phyloP scores from a whole-genome alignment of 2,113 vertebrate species.

The Mola mola region DNA sequence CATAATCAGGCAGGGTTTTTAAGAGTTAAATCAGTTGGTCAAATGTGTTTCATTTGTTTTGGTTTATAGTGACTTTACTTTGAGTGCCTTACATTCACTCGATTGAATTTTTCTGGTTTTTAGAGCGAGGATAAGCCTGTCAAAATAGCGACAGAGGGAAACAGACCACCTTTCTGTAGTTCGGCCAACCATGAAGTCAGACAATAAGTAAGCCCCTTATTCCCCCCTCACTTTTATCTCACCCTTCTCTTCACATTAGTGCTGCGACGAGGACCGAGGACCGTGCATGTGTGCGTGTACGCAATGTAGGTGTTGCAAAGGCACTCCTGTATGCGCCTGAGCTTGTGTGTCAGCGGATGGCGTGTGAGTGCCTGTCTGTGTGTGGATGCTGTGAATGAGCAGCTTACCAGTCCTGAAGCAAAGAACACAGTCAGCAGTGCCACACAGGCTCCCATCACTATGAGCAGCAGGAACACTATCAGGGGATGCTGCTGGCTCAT shows the following conservation, averaged over 20 bases:
- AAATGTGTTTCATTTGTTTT: too few relatives aligned
- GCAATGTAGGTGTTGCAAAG: conserved; percentile 21
- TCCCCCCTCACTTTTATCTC: conserved; percentile 61
- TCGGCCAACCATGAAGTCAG: conserved; percentile 53
- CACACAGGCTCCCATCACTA: conserved; percentile 96
- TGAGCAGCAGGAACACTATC: conserved; percentile 96
- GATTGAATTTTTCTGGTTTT: conserved; percentile 26
- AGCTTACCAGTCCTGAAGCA: conserved; percentile 95
- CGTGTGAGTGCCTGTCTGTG: background rate
- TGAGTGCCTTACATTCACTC: background rate
- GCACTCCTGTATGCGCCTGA: background rate
- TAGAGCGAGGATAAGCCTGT: conserved; percentile 31
- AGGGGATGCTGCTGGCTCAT: conserved; percentile 99
- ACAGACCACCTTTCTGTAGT: conserved; percentile 46
- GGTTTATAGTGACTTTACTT: background rate
- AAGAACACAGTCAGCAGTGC: conserved; percentile 96
- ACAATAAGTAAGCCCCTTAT: conserved; percentile 63
- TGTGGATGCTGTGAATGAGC: conserved; percentile 34
- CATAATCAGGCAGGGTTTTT: background rate
- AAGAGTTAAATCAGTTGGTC: conserved; percentile 1
- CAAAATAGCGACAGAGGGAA: conserved; percentile 54
- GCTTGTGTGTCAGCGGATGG: background rate
- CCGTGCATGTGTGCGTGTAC: conserved; percentile 34
- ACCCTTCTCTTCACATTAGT: conserved; percentile 68
- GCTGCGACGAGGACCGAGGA: conserved; percentile 47